phyloP scores from a whole-genome alignment of 2,888 invertebrate species.

The Bruchidius siliquastri region DNA sequence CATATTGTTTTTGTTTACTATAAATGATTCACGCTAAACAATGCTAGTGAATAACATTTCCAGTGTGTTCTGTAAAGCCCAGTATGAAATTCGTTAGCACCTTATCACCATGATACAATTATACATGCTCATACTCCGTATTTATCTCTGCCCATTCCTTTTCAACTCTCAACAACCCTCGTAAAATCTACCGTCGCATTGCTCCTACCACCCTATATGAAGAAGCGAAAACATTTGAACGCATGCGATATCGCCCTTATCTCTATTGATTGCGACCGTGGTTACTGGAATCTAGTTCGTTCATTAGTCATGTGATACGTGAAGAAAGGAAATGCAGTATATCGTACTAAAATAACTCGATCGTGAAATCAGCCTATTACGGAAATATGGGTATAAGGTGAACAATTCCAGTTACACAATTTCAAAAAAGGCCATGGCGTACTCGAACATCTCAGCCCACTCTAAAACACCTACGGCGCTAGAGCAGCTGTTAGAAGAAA shows the following conservation, averaged over 20 bases:
- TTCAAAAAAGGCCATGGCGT: conserved; percentile 36
- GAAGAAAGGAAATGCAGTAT: not conserved
- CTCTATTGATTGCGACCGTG: not conserved
- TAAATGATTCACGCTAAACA: no score
- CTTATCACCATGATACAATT: not conserved
- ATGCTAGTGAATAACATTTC: no score
- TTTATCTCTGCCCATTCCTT: not conserved
- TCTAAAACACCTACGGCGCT: conserved; percentile 62
- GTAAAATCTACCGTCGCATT: not conserved
- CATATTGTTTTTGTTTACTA: no score
- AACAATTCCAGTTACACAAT: not conserved
- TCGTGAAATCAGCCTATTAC: not conserved
- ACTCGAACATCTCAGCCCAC: conserved; percentile 40
- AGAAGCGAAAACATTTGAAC: not conserved
- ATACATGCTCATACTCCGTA: not conserved
- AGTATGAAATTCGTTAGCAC: no score
- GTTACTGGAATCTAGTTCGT: not conserved
- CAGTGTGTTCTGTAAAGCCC: no score
- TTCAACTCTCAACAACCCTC: not conserved
- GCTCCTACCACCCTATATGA: not conserved
- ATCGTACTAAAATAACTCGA: not conserved
- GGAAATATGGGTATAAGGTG: not conserved
- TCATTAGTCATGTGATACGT: not conserved
- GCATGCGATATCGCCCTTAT: not conserved
- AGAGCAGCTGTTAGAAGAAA: conserved; percentile 84